Percentiles rank a stretch among this genome's conserved stretches.
These are phyloP conservation scores for Drosophila limbata DNA, from an alignment of 2,888 invertebrate species.

Conservation along the genomic window DNA sequence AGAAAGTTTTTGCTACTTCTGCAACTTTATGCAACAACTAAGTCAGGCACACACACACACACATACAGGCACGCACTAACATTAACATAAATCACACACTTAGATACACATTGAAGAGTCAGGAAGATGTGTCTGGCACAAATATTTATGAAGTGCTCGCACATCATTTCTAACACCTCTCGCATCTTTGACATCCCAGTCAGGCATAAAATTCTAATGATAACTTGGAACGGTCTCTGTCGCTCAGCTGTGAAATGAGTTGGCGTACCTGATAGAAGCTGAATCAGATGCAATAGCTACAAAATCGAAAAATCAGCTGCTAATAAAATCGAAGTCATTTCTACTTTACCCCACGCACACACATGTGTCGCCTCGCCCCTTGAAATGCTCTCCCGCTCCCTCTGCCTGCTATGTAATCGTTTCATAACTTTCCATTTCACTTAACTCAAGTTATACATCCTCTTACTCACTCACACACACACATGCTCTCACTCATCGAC, in stretches of 20 bases:
- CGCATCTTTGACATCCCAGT: slow-evolving; percentile 31
- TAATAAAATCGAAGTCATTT: slow-evolving; percentile 64
- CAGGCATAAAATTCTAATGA: slow-evolving; percentile 60
- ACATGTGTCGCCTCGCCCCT: no score
- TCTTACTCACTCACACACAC: background rate
- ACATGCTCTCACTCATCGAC: background rate
- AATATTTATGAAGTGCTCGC: slow-evolving; percentile 6
- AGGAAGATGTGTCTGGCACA: slow-evolving; percentile 1
- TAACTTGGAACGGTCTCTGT: slow-evolving; percentile 30
- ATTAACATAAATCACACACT: background rate
- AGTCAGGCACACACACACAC: slow-evolving; percentile 8
- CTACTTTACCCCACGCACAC: background rate
- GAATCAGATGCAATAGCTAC: background rate
- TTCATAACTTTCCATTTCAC: slow-evolving; percentile 72
- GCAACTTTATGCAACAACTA: slow-evolving; percentile 2
- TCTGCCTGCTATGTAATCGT: slow-evolving; percentile 35
- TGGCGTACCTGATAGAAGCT: slow-evolving; percentile 23
- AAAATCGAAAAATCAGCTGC: slow-evolving; percentile 29
- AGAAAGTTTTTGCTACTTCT: slow-evolving; percentile 34
- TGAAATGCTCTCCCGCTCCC: slow-evolving; percentile 1
- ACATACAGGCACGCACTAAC: background rate
- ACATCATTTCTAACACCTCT: slow-evolving; percentile 16
- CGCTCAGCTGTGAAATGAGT: slow-evolving; percentile 67
- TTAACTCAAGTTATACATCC: slow-evolving; percentile 53
- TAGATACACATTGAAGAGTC: background rate